Conservation (phyloP, 2,113 vertebrate genomes). For the Connochaetes taurinus region DNA sequence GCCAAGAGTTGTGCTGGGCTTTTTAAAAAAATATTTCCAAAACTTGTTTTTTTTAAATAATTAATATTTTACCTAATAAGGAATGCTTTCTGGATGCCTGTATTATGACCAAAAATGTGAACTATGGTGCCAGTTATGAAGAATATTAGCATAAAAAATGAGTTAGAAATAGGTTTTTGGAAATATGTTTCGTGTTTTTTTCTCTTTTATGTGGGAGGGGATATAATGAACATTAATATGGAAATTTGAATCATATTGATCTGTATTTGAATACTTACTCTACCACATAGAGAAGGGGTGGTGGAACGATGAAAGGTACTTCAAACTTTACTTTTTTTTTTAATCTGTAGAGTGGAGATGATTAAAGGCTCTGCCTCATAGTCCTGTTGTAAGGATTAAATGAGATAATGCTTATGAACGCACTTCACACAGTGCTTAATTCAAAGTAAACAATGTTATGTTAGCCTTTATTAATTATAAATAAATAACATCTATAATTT, state of each 20-base stretch:
- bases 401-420: not conserved
- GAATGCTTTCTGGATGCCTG: not conserved
- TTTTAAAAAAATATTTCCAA: conserved; percentile 42
- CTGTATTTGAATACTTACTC: not conserved
- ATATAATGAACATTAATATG: not conserved
- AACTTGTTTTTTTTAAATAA: not conserved
- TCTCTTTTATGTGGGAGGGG: not conserved
- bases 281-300: not conserved
- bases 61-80: not conserved
- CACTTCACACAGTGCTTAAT: not conserved
- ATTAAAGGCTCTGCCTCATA: not conserved
- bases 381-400: not conserved
- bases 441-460: not conserved
- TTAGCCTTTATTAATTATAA: conserved; percentile 7
- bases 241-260: not conserved
- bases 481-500: not conserved
- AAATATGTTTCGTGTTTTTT: not conserved
- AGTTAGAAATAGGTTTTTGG: not conserved
- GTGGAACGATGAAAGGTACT: not conserved
- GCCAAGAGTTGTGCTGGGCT: not conserved
- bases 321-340: not conserved
- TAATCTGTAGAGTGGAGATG: not conserved
- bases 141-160: not conserved
- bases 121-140: not conserved
- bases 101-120: not conserved